These are phyloP conservation scores for Lycocorax pyrrhopterus DNA, from an alignment of 2,113 vertebrate genomes.

Conservation along the genomic window DNA sequence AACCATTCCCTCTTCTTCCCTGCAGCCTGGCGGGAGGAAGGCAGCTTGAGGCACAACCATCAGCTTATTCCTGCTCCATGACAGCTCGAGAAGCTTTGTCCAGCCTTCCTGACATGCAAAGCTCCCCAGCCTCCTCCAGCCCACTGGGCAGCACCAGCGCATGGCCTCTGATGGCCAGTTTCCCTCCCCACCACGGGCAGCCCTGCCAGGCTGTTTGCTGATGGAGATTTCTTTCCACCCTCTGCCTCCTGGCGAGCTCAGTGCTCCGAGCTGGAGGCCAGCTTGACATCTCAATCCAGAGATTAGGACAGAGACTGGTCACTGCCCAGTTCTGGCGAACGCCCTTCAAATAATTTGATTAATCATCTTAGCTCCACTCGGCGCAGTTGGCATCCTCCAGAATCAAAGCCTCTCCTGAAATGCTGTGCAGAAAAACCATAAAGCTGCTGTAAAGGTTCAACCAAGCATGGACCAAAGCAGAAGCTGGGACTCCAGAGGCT, in stretches of 20 bases:
- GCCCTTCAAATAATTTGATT: slow-evolving; percentile 50
- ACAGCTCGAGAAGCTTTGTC: background rate
- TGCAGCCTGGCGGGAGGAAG: fast-evolving
- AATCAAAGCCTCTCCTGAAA: slow-evolving; percentile 22
- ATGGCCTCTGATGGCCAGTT: background rate
- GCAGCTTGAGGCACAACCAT: background rate
- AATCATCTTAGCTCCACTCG: slow-evolving; percentile 25
- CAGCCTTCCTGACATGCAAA: background rate
- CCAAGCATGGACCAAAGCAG: slow-evolving; percentile 52
- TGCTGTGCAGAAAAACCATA: background rate
- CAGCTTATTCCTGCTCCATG: background rate
- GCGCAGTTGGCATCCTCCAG: slow-evolving; percentile 20
- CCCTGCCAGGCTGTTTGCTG: background rate
- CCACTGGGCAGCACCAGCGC: background rate
- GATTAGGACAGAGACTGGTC: slow-evolving; percentile 42
- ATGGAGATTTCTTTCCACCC: background rate
- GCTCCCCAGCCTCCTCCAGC: background rate
- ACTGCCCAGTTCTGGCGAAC: slow-evolving; percentile 33
- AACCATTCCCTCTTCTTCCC: background rate
- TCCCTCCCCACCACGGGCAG: background rate
- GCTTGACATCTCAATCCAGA: slow-evolving; percentile 46
- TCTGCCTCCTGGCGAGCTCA: background rate
- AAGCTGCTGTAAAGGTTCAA: slow-evolving; percentile 38
- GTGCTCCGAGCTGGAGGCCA: background rate
- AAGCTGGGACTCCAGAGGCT: background rate